Conservation (phyloP, 2,888 invertebrate genomes). For the Drosophila engyochracea region DNA sequence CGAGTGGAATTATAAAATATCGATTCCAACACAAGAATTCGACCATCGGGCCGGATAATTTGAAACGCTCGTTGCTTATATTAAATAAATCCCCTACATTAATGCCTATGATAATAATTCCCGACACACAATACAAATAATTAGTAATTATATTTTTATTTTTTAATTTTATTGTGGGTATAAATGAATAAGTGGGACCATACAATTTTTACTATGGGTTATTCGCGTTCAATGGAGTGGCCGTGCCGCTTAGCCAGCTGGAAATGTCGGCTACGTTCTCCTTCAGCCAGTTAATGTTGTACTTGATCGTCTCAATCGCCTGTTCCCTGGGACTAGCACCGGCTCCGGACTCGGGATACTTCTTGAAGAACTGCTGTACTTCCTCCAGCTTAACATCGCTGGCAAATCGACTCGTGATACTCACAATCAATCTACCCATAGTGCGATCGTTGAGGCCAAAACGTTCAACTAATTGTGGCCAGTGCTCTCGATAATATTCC, state of each 20-base stretch:
- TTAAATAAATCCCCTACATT: too few species aligned
- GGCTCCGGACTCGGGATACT: constrained; percentile 94
- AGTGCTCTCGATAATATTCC: constrained; percentile 92
- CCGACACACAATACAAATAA: neutral
- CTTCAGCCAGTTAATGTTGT: constrained; percentile 92
- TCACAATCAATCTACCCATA: constrained; percentile 90
- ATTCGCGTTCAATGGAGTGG: constrained; percentile 31
- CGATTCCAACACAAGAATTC: too few species aligned
- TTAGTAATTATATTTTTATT: neutral
- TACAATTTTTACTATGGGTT: constrained; percentile 25
- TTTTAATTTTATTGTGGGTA: neutral
- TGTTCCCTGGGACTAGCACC: constrained; percentile 89
- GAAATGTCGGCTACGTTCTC: constrained; percentile 87
- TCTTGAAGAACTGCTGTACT: constrained; percentile 90
- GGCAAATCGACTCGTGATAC: constrained; percentile 89
- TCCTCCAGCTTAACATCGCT: constrained; percentile 89
- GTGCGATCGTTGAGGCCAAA: constrained; percentile 93
- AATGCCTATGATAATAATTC: neutral
- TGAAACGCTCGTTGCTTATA: too few species aligned
- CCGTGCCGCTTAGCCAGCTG: constrained; percentile 87
- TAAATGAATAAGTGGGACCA: neutral
- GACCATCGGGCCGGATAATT: too few species aligned
- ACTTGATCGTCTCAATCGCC: constrained; percentile 91
- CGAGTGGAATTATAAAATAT: too few species aligned
- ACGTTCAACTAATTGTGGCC: constrained; percentile 89